A percentile compares a stretch with the other conserved stretches of the same genome.
These are phyloP conservation scores for Tonatia bakeri DNA, from an alignment of 2,113 vertebrate genomes.

Conservation along the genomic window DNA sequence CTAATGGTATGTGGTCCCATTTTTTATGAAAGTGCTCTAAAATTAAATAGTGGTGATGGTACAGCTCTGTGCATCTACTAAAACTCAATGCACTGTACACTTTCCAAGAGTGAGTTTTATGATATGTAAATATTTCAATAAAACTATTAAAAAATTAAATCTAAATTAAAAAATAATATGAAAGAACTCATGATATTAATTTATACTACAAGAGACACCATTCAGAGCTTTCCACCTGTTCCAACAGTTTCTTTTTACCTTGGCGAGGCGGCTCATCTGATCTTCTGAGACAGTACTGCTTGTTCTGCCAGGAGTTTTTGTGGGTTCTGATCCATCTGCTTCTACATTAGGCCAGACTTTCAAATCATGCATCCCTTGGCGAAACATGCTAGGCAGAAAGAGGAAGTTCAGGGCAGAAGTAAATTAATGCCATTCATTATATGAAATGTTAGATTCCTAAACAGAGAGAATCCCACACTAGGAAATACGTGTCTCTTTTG, in stretches of 20 bases:
- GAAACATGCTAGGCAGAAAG: slow-evolving; percentile 89
- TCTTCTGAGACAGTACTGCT: slow-evolving; percentile 94
- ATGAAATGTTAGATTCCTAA: slow-evolving; percentile 28
- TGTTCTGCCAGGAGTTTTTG: slow-evolving; percentile 93
- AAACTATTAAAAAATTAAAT: slow-evolving; percentile 25
- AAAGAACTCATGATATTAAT: not conserved
- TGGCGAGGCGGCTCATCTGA: slow-evolving; percentile 97
- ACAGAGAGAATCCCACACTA: slow-evolving; percentile 30
- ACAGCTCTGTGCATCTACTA: not conserved
- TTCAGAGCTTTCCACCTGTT: not conserved
- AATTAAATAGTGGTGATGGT: not conserved
- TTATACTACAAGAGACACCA: not conserved
- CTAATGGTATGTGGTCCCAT: not conserved
- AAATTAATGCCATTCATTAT: slow-evolving; percentile 34
- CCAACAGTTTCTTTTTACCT: slow-evolving; percentile 83
- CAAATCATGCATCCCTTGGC: slow-evolving; percentile 98
- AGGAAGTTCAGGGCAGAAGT: slow-evolving; percentile 16
- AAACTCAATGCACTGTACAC: not conserved
- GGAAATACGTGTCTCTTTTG: slow-evolving; percentile 3
- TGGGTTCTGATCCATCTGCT: slow-evolving; percentile 94
- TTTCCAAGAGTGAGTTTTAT: not conserved
- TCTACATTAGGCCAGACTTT: slow-evolving; percentile 98
- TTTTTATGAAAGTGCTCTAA: not conserved
- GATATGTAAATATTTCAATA: not conserved
- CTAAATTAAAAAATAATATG: not conserved